phyloP scores from a whole-genome alignment of 2,888 invertebrate genomes.

The Ophioninae sp. region DNA sequence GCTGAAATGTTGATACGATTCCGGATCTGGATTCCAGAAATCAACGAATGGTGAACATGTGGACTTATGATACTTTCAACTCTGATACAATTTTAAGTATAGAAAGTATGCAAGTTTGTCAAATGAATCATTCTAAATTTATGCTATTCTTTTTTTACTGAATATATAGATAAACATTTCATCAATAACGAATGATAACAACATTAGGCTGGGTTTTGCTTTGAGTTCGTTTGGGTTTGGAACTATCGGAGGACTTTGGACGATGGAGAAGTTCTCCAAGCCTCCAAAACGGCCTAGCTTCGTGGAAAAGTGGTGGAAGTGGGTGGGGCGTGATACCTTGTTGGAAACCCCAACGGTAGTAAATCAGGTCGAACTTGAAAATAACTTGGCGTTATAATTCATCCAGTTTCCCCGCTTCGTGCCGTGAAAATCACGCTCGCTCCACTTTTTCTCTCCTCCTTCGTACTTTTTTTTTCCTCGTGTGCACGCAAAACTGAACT shows the following conservation, averaged over 20 bases:
- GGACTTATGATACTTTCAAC: too few relatives aligned
- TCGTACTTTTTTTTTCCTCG: slow-evolving; percentile 38
- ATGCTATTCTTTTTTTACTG: background rate
- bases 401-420: slow-evolving; percentile 64
- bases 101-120: background rate
- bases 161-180: background rate
- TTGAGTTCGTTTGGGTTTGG: too few relatives aligned
- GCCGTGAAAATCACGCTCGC: slow-evolving; percentile 54
- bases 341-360: slow-evolving; percentile 61
- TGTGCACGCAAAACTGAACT: slow-evolving; percentile 25
- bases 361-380: slow-evolving; percentile 77
- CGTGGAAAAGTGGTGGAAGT: slow-evolving; percentile 26
- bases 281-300: background rate
- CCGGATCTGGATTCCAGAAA: too few relatives aligned
- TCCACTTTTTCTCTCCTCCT: slow-evolving; percentile 53
- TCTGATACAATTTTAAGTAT: background rate
- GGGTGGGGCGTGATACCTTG: slow-evolving; percentile 53
- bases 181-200: background rate
- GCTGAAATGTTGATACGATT: too few relatives aligned
- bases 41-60: too few relatives aligned
- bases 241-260: too few relatives aligned
- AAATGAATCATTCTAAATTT: background rate
- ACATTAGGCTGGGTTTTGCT: too few relatives aligned
- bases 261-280: background rate
- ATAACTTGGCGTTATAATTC: slow-evolving; percentile 74